Evolutionary conservation across 2,113 vertebrate genomes (phyloP).

Genomic region (Oceanodroma tethys): DNA sequence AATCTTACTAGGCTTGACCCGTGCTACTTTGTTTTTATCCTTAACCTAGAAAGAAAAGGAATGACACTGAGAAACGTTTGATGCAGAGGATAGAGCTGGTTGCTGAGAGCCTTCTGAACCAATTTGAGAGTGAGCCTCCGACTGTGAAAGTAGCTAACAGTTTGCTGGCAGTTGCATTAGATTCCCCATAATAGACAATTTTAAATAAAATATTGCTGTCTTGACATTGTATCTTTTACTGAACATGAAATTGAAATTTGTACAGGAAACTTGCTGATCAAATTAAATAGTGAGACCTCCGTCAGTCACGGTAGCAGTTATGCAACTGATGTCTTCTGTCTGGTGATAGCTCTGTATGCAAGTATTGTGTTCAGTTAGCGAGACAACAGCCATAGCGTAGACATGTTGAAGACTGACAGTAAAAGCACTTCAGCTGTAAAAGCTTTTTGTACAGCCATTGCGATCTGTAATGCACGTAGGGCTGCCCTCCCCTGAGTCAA

Average conservation of each 20-base stretch:
- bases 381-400: rapidly evolving
- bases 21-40: not conserved
- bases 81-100: not conserved
- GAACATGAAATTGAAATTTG: not conserved
- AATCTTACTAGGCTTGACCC: not conserved
- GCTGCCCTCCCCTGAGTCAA: not conserved
- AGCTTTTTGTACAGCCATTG: not conserved
- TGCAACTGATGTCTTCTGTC: not conserved
- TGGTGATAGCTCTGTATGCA: not conserved
- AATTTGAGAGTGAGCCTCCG: not conserved
- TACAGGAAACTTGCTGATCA: not conserved
- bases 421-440: not conserved
- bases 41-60: not conserved
- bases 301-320: rapidly evolving
- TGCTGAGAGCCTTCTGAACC: not conserved
- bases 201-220: not conserved
- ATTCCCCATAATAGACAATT: not conserved
- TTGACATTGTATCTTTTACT: not conserved
- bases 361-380: not conserved
- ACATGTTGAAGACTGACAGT: not conserved
- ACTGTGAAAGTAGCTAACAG: not conserved
- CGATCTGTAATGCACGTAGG: rapidly evolving
- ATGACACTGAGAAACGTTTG: not conserved
- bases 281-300: not conserved
- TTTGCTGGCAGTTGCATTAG: not conserved